Conservation (phyloP, 2,888 invertebrate genomes). For the Drosophila austrosaltans region DNA sequence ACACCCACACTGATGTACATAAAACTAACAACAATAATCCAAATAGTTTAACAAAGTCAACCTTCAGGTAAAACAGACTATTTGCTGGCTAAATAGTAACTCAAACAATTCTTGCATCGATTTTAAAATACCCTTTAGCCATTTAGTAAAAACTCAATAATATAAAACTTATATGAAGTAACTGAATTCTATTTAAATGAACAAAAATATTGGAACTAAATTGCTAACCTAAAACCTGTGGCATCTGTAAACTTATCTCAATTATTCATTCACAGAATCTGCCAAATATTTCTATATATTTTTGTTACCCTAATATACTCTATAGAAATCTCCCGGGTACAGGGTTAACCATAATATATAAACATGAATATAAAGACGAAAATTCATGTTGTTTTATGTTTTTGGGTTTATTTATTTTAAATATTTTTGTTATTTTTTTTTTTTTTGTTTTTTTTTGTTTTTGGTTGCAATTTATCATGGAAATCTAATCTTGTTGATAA, state of each 20-base stretch:
- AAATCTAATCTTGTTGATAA: conserved; percentile 49
- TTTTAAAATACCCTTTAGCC: not conserved
- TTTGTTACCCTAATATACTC: not conserved
- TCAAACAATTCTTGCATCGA: not conserved
- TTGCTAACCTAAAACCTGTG: no score
- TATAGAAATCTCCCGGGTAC: not conserved
- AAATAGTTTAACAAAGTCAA: conserved; percentile 40
- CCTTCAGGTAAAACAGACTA: conserved; percentile 56
- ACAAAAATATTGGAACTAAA: no score
- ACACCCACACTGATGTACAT: conserved; percentile 33
- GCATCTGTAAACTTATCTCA: no score
- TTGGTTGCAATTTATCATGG: conserved; percentile 50
- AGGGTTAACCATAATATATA: conserved; percentile 29
- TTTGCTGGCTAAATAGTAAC: conserved; percentile 39
- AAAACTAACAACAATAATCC: conserved; percentile 9
- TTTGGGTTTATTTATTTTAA: conserved; percentile 20
- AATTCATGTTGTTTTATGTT: conserved; percentile 14
- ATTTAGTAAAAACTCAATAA: not conserved
- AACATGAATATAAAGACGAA: conserved; percentile 28
- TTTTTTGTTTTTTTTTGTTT: conserved; percentile 37
- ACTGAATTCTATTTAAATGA: no score
- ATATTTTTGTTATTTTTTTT: conserved; percentile 34
- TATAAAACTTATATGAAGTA: no score
- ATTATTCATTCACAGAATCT: conserved; percentile 12
- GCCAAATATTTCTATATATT: not conserved